These are phyloP conservation scores for Antedon mediterranea DNA, from an alignment of 53 echinoderm and acorn worm genomes.

Conservation along the genomic window DNA sequence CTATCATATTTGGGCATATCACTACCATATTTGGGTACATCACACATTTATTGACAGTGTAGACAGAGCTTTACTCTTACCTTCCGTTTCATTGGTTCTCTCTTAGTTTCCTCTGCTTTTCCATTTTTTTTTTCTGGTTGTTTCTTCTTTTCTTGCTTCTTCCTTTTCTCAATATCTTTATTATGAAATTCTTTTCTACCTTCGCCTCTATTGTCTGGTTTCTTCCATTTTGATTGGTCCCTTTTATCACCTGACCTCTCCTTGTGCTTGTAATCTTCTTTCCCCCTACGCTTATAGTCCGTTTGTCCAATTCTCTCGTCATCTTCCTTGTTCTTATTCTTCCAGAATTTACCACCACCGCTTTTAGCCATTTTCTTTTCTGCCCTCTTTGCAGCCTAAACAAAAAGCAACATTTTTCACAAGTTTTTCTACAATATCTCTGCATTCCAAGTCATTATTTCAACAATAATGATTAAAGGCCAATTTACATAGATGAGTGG, in stretches of 20 bases:
- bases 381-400: neutral
- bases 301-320: neutral
- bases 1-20: too few species aligned
- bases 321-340: neutral
- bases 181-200: constrained; percentile 48
- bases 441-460: too few species aligned
- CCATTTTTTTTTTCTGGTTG: constrained; percentile 1
- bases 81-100: neutral
- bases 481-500: too few species aligned
- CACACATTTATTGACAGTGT: too few species aligned
- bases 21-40: too few species aligned
- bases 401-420: neutral
- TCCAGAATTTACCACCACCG: neutral
- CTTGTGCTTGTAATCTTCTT: neutral
- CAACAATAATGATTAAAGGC: too few species aligned
- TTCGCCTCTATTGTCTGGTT: constrained; percentile 32
- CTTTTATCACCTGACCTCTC: neutral
- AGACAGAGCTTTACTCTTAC: neutral
- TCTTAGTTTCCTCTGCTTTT: constrained; percentile 3
- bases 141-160: constrained; percentile 1
- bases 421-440: too few species aligned
- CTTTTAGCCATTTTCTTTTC: neutral
- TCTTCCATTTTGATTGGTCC: neutral
- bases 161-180: constrained; percentile 33
- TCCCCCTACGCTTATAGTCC: neutral